phyloP scores from a whole-genome alignment of 2,797 vertebrate species.

The Oreochromis mossambicus region DNA sequence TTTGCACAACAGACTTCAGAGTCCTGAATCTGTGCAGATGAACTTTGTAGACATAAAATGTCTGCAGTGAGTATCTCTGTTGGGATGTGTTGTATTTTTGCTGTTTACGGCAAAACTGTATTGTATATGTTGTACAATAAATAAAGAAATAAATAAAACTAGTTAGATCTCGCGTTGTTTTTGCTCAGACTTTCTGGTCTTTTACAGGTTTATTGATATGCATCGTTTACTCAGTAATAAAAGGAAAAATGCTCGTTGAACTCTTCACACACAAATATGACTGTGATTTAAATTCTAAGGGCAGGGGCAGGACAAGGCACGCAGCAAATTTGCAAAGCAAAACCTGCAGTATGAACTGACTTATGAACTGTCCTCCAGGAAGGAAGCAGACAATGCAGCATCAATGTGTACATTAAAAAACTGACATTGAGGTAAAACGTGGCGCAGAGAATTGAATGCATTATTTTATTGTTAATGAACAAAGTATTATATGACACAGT shows the following conservation, averaged over 20 bases:
- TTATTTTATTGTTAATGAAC: background rate
- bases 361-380: background rate
- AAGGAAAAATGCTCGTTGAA: background rate
- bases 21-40: conserved; percentile 69
- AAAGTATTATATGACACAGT: background rate
- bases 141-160: conserved; percentile 59
- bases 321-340: background rate
- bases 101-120: conserved; percentile 57
- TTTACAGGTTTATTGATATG: background rate
- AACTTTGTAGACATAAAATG: conserved; percentile 66
- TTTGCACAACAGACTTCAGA: conserved; percentile 68
- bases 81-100: conserved; percentile 61
- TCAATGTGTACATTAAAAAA: background rate
- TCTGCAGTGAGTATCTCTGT: conserved; percentile 63
- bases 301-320: background rate
- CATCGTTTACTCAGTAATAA: background rate
- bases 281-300: background rate
- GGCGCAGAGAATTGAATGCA: background rate
- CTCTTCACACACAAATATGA: background rate
- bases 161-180: conserved; percentile 8
- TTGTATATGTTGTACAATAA: conserved; percentile 39
- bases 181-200: background rate
- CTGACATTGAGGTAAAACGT: background rate
- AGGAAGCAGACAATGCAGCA: background rate
- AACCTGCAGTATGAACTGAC: background rate